Percentiles rank a stretch among this genome's conserved stretches.
Evolutionary conservation across 2,113 vertebrate species (phyloP).

Genomic region (Cyphomyrus discorhynchus): DNA sequence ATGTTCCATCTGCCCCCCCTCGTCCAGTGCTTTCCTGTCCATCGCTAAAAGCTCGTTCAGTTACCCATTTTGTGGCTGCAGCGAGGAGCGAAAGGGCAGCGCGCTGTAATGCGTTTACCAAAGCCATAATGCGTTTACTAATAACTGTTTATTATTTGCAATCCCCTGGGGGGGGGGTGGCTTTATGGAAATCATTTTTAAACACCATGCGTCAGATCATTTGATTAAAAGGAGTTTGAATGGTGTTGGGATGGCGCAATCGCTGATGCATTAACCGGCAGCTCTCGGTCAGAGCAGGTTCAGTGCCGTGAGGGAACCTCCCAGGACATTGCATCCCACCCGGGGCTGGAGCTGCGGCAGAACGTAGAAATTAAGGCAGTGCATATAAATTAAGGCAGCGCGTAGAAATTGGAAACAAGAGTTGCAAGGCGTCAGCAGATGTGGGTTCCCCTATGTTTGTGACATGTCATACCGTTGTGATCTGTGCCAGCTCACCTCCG

Average conservation of each 20-base stretch:
- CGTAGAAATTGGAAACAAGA: background rate
- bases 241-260: background rate
- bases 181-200: slow-evolving; percentile 54
- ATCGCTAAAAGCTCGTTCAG: background rate
- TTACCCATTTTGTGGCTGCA: slow-evolving; percentile 23
- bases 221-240: slow-evolving; percentile 1
- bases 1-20: background rate
- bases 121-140: slow-evolving; percentile 61
- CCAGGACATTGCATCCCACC: background rate
- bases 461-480: background rate
- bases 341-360: background rate
- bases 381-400: background rate
- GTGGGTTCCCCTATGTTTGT: background rate
- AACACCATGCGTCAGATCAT: slow-evolving; percentile 19
- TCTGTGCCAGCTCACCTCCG: background rate
- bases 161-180: slow-evolving; percentile 53
- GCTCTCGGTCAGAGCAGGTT: background rate
- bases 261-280: background rate
- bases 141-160: slow-evolving; percentile 66
- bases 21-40: background rate
- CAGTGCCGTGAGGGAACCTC: background rate
- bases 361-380: background rate
- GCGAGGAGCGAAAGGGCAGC: slow-evolving; percentile 51
- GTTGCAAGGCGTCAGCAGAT: background rate
- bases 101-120: slow-evolving; percentile 58